A percentile compares a stretch with the other conserved stretches of the same genome.
Conservation (phyloP, 2,797 vertebrate species). For the Phalloptychus januarius region DNA sequence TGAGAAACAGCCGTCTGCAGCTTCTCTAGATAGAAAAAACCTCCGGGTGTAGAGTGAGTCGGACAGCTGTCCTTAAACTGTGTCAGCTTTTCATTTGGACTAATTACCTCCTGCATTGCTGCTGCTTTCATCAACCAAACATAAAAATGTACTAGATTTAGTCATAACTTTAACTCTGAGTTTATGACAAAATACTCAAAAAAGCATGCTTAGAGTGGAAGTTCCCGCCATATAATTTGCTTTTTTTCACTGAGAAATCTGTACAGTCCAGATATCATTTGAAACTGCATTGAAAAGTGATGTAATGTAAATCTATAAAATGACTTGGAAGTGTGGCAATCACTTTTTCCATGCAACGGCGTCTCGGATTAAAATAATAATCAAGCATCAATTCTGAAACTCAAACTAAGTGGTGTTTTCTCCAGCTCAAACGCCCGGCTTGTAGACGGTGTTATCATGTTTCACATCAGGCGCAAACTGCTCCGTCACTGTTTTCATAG, state of each 20-base stretch:
- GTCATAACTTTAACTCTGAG: constrained; percentile 32
- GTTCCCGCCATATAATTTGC: not conserved
- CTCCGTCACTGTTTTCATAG: constrained; percentile 65
- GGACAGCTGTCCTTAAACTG: constrained; percentile 56
- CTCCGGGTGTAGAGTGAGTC: constrained; percentile 43
- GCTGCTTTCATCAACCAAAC: constrained; percentile 22
- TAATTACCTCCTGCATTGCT: constrained; percentile 50
- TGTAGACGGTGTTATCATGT: constrained; percentile 56
- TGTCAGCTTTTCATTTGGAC: constrained; percentile 48
- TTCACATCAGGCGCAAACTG: constrained; percentile 51
- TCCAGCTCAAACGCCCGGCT: constrained; percentile 39
- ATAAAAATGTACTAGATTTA: constrained; percentile 26
- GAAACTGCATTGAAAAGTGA: not conserved
- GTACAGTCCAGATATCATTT: not conserved
- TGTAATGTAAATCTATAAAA: not conserved
- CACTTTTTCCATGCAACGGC: constrained; percentile 33
- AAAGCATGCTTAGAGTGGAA: constrained; percentile 4
- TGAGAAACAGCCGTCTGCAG: constrained; percentile 69
- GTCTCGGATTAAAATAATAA: constrained; percentile 40
- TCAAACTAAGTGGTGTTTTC: constrained; percentile 47
- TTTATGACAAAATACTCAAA: constrained; percentile 3
- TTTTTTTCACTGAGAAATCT: not conserved
- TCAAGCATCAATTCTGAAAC: constrained; percentile 61
- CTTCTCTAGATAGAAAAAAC: constrained; percentile 46
- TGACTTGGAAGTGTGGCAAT: constrained; percentile 21